Evolutionary conservation across 1,140 invertebrate genomes (phyloP).

Genomic region (Lordiphosa mommai): DNA sequence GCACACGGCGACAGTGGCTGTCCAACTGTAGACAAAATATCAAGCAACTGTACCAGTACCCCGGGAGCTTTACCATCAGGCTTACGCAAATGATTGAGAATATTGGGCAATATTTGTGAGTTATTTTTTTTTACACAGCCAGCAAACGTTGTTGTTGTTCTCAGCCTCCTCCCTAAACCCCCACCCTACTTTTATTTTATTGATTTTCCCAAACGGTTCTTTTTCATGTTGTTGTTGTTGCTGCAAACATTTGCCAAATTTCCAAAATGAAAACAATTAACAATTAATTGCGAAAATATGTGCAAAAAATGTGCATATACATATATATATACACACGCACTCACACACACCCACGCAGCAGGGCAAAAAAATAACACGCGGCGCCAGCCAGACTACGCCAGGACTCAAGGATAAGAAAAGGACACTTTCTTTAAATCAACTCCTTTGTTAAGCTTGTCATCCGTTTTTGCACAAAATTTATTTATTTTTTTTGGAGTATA

Average conservation of each 20-base stretch:
- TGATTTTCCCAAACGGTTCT: not conserved
- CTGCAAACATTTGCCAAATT: not conserved
- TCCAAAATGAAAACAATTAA: not conserved
- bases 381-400: slow-evolving; percentile 66
- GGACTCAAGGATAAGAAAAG: slow-evolving; percentile 46
- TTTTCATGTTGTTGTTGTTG: slow-evolving; percentile 25
- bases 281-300: slow-evolving; percentile 14
- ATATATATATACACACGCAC: slow-evolving; percentile 13
- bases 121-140: not conserved
- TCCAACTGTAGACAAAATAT: slow-evolving; percentile 42
- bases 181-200: not conserved
- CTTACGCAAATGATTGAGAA: not conserved
- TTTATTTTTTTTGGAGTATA: slow-evolving; percentile 11
- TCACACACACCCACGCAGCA: slow-evolving; percentile 34
- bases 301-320: slow-evolving; percentile 9
- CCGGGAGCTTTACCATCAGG: not conserved
- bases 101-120: not conserved
- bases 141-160: too few relatives aligned
- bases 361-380: slow-evolving; percentile 56
- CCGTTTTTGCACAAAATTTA: not conserved
- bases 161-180: not conserved
- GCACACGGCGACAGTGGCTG: slow-evolving; percentile 37
- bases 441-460: not conserved
- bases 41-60: slow-evolving; percentile 40
- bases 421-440: slow-evolving; percentile 10